Percentiles rank a stretch among this genome's conserved stretches.
These are phyloP conservation scores for Aleiodes leptofemur DNA, from an alignment of 2,888 invertebrate species.

Conservation along the genomic window DNA sequence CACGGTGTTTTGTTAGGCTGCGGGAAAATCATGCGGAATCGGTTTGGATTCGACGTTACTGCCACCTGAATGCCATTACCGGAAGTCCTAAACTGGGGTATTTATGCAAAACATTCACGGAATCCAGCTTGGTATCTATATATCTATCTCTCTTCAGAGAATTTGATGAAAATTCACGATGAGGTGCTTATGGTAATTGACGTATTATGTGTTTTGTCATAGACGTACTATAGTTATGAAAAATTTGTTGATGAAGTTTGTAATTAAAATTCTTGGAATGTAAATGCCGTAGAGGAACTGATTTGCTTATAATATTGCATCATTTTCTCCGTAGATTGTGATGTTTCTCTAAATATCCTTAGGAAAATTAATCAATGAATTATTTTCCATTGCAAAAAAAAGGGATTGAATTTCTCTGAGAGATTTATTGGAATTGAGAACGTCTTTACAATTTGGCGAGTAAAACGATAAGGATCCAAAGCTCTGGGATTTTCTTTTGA, in stretches of 20 bases:
- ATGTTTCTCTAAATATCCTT: no score
- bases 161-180: conserved; percentile 30
- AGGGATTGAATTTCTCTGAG: no score
- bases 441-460: no score
- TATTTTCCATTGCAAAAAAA: no score
- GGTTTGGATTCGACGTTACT: conserved; percentile 16
- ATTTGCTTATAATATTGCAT: no score
- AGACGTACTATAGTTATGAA: conserved; percentile 10
- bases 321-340: no score
- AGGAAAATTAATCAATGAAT: no score
- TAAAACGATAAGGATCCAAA: no score
- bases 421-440: no score
- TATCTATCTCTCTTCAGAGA: neutral
- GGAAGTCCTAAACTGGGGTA: conserved; percentile 41
- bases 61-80: conserved; percentile 29
- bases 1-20: conserved; percentile 48
- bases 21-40: conserved; percentile 44
- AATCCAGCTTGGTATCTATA: conserved; percentile 17
- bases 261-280: conserved; percentile 26
- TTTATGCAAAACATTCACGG: conserved; percentile 44
- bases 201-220: conserved; percentile 24
- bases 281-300: neutral
- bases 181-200: conserved; percentile 19
- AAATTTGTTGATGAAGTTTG: neutral
- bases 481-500: no score